Evolutionary conservation across 2,113 vertebrate species (phyloP).

Genomic region (Puntigrus tetrazona): DNA sequence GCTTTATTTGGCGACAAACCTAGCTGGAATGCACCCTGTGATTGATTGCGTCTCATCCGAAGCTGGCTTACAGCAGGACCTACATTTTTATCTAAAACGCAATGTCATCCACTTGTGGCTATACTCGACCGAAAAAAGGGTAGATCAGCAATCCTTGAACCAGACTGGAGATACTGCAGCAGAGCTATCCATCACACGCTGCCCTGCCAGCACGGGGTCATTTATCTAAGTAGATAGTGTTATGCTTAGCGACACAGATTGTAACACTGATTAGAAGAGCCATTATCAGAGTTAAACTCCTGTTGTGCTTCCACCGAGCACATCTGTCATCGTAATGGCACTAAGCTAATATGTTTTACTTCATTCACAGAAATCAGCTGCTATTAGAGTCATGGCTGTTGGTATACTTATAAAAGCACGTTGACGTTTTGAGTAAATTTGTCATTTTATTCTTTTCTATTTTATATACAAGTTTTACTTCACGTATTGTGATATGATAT

Average conservation of each 20-base stretch:
- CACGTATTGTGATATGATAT: background rate
- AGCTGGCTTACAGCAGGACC: background rate
- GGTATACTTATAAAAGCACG: background rate
- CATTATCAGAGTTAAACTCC: conserved; percentile 16
- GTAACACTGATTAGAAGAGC: conserved; percentile 16
- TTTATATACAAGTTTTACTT: background rate
- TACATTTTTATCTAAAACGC: conserved; percentile 16
- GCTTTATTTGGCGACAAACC: background rate
- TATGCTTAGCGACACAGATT: background rate
- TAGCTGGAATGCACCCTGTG: background rate
- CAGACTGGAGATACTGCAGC: conserved; percentile 3
- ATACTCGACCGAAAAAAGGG: background rate
- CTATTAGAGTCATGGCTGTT: background rate
- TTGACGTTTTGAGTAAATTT: background rate
- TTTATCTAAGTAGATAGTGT: conserved; percentile 5
- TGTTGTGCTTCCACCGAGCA: background rate
- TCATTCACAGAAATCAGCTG: background rate
- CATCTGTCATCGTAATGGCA: background rate
- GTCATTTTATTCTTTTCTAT: background rate
- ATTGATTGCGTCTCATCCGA: conserved; percentile 27
- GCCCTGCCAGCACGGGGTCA: background rate
- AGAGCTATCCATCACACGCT: conserved; percentile 31
- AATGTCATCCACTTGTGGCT: background rate
- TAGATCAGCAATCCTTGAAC: conserved; percentile 12
- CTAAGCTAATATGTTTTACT: background rate